Evolutionary conservation across 2,113 vertebrate genomes (phyloP).

Genomic region (Leptobrachium leishanense): DNA sequence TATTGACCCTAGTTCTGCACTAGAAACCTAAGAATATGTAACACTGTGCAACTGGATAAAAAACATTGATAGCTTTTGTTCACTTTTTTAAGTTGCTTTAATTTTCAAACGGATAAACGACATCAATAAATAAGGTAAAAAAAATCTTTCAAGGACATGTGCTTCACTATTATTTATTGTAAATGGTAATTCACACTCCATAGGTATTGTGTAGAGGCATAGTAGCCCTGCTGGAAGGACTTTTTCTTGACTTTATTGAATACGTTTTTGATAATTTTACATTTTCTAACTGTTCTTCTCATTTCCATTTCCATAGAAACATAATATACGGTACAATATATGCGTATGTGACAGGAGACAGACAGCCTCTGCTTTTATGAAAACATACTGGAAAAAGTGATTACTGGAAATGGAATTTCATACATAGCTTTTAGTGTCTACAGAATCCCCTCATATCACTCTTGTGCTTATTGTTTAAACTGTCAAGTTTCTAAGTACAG

Average conservation of each 20-base stretch:
- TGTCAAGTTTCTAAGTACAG: slow-evolving; percentile 1
- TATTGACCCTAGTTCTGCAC: too few species aligned
- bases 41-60: too few species aligned
- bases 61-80: too few species aligned
- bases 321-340: not conserved
- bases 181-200: too few species aligned
- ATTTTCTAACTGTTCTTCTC: not conserved
- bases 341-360: not conserved
- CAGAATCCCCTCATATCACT: not conserved
- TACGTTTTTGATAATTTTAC: not conserved
- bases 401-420: not conserved
- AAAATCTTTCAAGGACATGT: too few species aligned
- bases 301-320: not conserved
- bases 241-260: not conserved
- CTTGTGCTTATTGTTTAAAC: slow-evolving; percentile 8
- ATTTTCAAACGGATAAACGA: too few species aligned
- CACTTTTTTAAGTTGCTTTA: too few species aligned
- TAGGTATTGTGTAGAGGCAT: too few species aligned
- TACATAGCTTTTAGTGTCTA: not conserved
- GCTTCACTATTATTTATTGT: too few species aligned
- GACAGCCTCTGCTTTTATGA: not conserved
- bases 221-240: not conserved
- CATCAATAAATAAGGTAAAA: too few species aligned
- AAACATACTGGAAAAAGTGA: not conserved
- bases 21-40: too few species aligned